Evolutionary conservation across 2,797 vertebrate genomes (phyloP), one percentile per base, ranked within the genome.

Genomic region (Ctenopoma kingsleyae): DNA sequence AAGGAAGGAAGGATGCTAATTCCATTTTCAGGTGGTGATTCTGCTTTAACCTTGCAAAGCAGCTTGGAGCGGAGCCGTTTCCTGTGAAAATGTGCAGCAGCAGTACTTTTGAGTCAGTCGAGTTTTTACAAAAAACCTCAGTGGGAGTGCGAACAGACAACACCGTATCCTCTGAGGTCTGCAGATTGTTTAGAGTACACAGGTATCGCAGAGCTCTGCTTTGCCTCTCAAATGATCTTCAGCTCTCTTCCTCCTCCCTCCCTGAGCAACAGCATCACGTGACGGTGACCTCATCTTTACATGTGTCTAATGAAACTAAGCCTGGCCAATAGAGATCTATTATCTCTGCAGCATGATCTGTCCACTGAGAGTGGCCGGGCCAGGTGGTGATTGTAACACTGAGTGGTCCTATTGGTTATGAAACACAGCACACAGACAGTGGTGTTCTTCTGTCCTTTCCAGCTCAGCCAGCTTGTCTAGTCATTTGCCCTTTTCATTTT

Each of bases 141-240:
- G 49, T 47, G 36, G 58, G 55, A 58, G 49, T n/a, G 15, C 46
- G 60, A 15, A 71, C 55, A 65, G 47, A 16, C 27, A 5, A 38
- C 10, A 55, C 63, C 54, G 22, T 38, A 30, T 48, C 67, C 71
- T 27, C 43, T 2, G 6, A 50, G 75, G 51, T 67, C 41, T 27
- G 72, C 71, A 44, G 65, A 47, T 78, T 84, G 80, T 89, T 79
- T 76, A 49, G 67, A 71, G 80, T 22, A 71, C n/a, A 67, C 83
- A 80, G 78, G 82, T 87, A 71, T 71, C 22, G 1, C 47, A 2
- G 47, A 74, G 48, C 53, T 49, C 82, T 84, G 78, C 69, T 93
- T 92, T 92, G 89, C 84, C 83, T 93, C 83, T 80, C 89, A 92
- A 92, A 91, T 88, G 41, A 81, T 55, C 71, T 6, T 23, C 61